Evolutionary conservation across 2,888 invertebrate genomes (phyloP).

Genomic region (Drosophila sordidula): DNA sequence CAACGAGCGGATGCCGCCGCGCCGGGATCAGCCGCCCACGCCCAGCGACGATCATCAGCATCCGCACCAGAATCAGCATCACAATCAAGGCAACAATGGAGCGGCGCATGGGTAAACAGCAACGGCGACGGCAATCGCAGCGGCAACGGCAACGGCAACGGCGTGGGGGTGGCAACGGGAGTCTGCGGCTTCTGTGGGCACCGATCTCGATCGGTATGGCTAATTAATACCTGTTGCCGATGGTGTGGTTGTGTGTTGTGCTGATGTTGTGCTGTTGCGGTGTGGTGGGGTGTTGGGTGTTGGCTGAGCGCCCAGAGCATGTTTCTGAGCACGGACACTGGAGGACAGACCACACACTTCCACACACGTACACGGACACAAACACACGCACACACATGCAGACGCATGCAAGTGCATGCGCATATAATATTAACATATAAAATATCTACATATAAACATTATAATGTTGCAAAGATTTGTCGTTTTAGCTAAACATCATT

Average conservation of each 20-base stretch:
- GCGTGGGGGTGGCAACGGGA: slow-evolving; percentile 26
- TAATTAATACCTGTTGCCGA: slow-evolving; percentile 15
- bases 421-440: slow-evolving; percentile 35
- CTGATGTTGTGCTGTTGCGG: slow-evolving; percentile 7
- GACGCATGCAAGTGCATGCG: slow-evolving; percentile 29
- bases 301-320: slow-evolving; percentile 12
- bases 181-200: slow-evolving; percentile 15
- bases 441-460: slow-evolving; percentile 43
- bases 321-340: slow-evolving; percentile 5
- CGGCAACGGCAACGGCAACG: slow-evolving; percentile 19
- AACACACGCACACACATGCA: slow-evolving; percentile 8
- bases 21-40: slow-evolving; percentile 89
- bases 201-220: slow-evolving; percentile 12
- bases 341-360: not conserved
- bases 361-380: slow-evolving; percentile 2
- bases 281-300: not conserved
- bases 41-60: slow-evolving; percentile 84
- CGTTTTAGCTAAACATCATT: slow-evolving; percentile 57
- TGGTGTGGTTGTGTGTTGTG: slow-evolving; percentile 5
- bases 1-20: slow-evolving; percentile 98
- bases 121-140: not conserved
- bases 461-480: slow-evolving; percentile 56
- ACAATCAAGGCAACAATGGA: slow-evolving; percentile 68
- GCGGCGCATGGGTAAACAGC: slow-evolving; percentile 78
- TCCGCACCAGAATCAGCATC: slow-evolving; percentile 54